Percentiles rank a stretch among this genome's conserved stretches.
These are phyloP conservation scores for Epiblema foenella DNA, from an alignment of 2,888 invertebrate genomes.

Conservation along the genomic window DNA sequence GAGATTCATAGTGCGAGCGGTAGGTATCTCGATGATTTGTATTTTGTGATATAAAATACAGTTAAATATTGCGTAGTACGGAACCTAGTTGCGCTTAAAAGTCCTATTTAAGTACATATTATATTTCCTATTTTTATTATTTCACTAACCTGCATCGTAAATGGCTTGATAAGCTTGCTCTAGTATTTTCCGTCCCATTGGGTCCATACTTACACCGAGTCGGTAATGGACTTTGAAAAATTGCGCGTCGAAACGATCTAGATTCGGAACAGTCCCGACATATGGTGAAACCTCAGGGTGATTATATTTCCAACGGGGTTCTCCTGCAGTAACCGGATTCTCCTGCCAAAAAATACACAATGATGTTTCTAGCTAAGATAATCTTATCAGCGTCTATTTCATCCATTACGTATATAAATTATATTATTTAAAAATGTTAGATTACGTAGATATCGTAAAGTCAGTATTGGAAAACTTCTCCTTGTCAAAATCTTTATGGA, in stretches of 20 bases:
- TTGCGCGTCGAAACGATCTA: constrained; percentile 86
- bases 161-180: constrained; percentile 61
- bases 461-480: too few species aligned
- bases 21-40: background rate
- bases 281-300: constrained; percentile 85
- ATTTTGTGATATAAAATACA: too few species aligned
- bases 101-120: background rate
- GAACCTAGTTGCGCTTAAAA: too few species aligned
- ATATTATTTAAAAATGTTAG: too few species aligned
- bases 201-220: constrained; percentile 52
- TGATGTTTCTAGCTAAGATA: too few species aligned
- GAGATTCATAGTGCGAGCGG: background rate
- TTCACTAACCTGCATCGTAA: constrained; percentile 55
- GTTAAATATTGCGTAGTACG: too few species aligned
- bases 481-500: too few species aligned
- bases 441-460: too few species aligned
- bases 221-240: constrained; percentile 87
- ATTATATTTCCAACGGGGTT: constrained; percentile 37
- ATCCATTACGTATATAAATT: too few species aligned
- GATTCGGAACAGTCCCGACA: constrained; percentile 84
- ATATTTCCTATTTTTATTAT: background rate
- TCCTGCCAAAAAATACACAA: constrained; percentile 14
- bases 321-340: constrained; percentile 33
- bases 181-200: constrained; percentile 56
- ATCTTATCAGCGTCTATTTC: background rate